phyloP scores from a whole-genome alignment of 2,797 vertebrate species.

The Parauchenoglanis punctatus region DNA sequence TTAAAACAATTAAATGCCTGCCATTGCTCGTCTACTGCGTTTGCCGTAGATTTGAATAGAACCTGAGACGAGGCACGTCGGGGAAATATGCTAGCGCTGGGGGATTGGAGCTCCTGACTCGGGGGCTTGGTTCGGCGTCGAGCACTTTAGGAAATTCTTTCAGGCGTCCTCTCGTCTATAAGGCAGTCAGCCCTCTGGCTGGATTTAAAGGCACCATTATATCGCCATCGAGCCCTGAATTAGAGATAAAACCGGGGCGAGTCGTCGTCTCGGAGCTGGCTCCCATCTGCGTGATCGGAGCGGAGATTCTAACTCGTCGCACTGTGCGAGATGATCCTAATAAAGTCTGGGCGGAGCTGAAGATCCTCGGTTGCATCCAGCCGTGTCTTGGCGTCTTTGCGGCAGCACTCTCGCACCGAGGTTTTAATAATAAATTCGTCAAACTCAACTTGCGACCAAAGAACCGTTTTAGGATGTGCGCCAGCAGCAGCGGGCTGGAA shows the following conservation, averaged over 20 bases:
- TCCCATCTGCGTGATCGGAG: no score
- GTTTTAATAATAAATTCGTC: no score
- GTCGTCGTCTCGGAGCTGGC: no score
- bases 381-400: no score
- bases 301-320: background rate
- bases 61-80: no score
- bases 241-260: background rate
- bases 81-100: background rate
- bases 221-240: conserved; percentile 60
- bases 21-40: background rate
- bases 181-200: conserved; percentile 58
- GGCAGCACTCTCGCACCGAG: no score
- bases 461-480: no score
- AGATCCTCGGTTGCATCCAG: no score
- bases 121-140: background rate
- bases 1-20: background rate
- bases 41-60: background rate
- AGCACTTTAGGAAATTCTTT: background rate
- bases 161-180: conserved; percentile 54
- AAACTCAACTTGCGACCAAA: no score
- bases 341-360: no score
- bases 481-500: no score
- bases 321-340: no score
- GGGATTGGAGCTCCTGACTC: background rate
- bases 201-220: conserved; percentile 59